Evolutionary conservation across 2,113 vertebrate genomes (phyloP), one percentile per base, ranked within the genome.

Genomic region (Anoplopoma fimbria): DNA sequence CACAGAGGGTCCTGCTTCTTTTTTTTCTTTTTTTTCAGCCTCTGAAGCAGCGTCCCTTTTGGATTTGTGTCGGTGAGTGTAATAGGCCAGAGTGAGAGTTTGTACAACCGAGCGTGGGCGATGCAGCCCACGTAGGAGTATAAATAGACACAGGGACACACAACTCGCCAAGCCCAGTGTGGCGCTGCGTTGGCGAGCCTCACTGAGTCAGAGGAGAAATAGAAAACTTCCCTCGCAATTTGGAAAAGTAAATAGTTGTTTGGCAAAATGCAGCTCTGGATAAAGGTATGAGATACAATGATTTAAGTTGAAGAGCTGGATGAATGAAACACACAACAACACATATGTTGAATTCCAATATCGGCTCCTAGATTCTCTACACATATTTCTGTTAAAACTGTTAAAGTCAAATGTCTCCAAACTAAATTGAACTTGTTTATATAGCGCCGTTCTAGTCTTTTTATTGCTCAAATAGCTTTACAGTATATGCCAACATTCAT

Each of bases 71-170:
- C 19, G 47, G 65, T 4, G 53, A 78, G 49, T 9, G 63, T 33
- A 68, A 79, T 21, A 34, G 70, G 75, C 27, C 64, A 75, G 73
- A 75, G 84, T 61, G 63, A 67, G 86, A 80, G 77, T 84, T 77
- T 61, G 84, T 86, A 88, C 72, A 77, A 77, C n/a, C 9, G 60
- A 69, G 80, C 27, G 92, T 90, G 87, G 88, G 89, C 9, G 71
- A 33, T 25, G 47, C 75, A 31, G 85, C 92, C 93, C 86, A 93
- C 87, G 3, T 72, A 6, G 21, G 13, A 10, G 42, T 91, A 93
- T 88, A 92, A 93, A 93, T 94, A 95, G 89, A 90, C 57, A 33
- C 9, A 45, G 81, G 70, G 80, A 88, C 73, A 74, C 63, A 76
- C 78, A 78, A 75, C 86, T 68, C 2, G 86, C 67, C 77, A 60